These are phyloP conservation scores for Ennomos erosarius DNA, from an alignment of 2,888 invertebrate genomes.

Conservation along the genomic window DNA sequence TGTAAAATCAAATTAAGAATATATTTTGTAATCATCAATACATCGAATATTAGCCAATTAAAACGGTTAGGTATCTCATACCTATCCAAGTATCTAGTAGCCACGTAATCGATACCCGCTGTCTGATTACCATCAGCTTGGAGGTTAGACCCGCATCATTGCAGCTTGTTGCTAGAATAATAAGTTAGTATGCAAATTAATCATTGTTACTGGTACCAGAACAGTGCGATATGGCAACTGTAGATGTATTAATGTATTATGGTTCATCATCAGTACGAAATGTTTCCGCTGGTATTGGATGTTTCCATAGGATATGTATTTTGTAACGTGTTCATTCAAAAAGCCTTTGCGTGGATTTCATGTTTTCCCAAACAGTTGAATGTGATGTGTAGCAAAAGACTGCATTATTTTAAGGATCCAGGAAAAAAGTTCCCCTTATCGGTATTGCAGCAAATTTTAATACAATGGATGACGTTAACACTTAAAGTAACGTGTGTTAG, in stretches of 20 bases:
- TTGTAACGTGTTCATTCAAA: no score
- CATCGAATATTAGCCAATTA: slow-evolving; percentile 16
- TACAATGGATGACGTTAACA: slow-evolving; percentile 13
- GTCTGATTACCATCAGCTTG: slow-evolving; percentile 25
- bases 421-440: slow-evolving; percentile 1
- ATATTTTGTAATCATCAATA: slow-evolving; percentile 1
- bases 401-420: slow-evolving; percentile 8
- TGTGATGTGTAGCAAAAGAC: not conserved
- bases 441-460: not conserved
- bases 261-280: no score
- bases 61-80: no score
- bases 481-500: slow-evolving; percentile 9
- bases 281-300: no score
- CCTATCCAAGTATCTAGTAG: slow-evolving; percentile 2
- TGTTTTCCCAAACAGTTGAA: no score
- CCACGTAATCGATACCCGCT: slow-evolving; percentile 31
- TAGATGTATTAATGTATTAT: no score
- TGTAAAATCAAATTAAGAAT: not conserved
- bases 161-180: no score
- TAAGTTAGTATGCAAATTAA: no score
- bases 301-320: no score
- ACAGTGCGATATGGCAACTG: no score
- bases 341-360: no score
- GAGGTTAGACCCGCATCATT: not conserved
- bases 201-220: no score